phyloP scores from a whole-genome alignment of 1,140 invertebrate species.

The Bombus turneri region DNA sequence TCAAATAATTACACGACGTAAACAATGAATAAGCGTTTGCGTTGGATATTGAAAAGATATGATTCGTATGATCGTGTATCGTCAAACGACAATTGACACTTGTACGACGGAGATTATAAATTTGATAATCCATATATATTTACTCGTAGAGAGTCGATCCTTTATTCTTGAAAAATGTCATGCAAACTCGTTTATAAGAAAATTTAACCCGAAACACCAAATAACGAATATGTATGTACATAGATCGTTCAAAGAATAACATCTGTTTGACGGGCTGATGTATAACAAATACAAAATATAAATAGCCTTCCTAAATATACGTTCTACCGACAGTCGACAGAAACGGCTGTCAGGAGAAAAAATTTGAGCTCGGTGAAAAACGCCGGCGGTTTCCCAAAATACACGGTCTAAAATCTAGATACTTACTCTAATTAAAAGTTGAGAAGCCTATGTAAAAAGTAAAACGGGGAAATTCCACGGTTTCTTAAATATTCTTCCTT shows the following conservation, averaged over 20 bases:
- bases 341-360: neutral
- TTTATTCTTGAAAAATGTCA: neutral
- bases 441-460: too few species aligned
- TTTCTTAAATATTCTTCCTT: neutral
- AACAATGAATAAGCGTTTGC: neutral
- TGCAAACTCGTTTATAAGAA: neutral
- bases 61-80: neutral
- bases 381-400: neutral
- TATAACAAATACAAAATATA: neutral
- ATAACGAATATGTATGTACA: neutral
- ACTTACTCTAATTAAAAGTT: neutral
- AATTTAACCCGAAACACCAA: neutral
- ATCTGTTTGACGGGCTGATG: neutral
- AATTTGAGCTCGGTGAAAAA: neutral
- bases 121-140: too few species aligned
- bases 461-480: neutral
- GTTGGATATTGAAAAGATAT: neutral
- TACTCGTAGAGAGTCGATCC: too few species aligned
- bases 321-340: neutral
- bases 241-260: neutral
- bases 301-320: slow-evolving; percentile 9
- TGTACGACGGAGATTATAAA: neutral
- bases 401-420: neutral
- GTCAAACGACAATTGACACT: neutral
- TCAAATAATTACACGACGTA: neutral